phyloP scores from a whole-genome alignment of 2,888 invertebrate genomes.

The Megamerina dolium region DNA sequence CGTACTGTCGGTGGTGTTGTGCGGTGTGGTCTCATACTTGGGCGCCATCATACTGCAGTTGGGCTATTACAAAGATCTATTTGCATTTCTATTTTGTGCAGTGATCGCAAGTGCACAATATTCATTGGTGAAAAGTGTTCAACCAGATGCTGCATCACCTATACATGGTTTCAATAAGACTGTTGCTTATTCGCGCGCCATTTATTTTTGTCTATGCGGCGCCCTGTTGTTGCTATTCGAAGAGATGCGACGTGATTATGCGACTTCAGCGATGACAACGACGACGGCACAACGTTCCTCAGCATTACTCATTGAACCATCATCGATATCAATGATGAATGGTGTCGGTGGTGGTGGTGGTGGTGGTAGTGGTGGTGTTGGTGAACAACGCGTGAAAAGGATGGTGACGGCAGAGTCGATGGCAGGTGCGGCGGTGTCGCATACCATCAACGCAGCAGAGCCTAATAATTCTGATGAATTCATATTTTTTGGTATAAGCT shows the following conservation, averaged over 20 bases:
- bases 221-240: slow-evolving; percentile 51
- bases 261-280: slow-evolving; percentile 21
- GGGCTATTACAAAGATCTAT: slow-evolving; percentile 85
- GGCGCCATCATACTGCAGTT: slow-evolving; percentile 77
- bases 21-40: slow-evolving; percentile 76
- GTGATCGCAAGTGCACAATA: slow-evolving; percentile 98
- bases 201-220: slow-evolving; percentile 84
- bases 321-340: too few species aligned
- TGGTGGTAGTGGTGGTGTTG: too few species aligned
- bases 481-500: slow-evolving; percentile 39
- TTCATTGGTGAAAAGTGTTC: slow-evolving; percentile 93
- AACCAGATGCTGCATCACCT: slow-evolving; percentile 97
- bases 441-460: too few species aligned
- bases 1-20: slow-evolving; percentile 73
- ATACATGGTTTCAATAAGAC: slow-evolving; percentile 96
- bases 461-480: slow-evolving; percentile 9
- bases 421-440: too few species aligned
- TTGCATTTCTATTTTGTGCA: slow-evolving; percentile 91
- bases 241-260: slow-evolving; percentile 33
- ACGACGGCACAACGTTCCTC: slow-evolving; percentile 14
- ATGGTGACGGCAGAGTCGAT: too few species aligned
- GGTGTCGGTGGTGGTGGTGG: too few species aligned
- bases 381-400: too few species aligned
- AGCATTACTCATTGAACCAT: too few species aligned
- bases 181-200: slow-evolving; percentile 87